These are phyloP conservation scores for Galaxias olidus DNA, from an alignment of 2,797 vertebrate genomes.

Conservation along the genomic window DNA sequence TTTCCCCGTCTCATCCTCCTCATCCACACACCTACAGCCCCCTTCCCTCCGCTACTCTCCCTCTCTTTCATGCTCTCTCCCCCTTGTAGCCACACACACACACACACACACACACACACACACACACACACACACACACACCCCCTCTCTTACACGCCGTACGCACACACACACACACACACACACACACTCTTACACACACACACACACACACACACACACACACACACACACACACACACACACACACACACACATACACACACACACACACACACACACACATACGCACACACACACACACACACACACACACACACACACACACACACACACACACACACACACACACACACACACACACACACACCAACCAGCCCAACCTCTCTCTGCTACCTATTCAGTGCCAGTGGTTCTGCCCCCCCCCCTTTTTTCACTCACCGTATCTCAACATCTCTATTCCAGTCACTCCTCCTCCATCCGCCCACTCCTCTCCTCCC, in stretches of 20 bases:
- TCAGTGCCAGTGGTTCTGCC: not conserved
- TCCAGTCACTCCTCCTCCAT: not conserved
- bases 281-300: not conserved
- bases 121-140: slow-evolving; percentile 1
- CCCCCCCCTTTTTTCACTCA: not conserved
- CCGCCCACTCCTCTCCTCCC: slow-evolving; percentile 5
- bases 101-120: not conserved
- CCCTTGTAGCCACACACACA: not conserved
- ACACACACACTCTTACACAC: not conserved
- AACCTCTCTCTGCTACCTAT: not conserved
- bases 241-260: slow-evolving; percentile 5
- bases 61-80: not conserved
- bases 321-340: slow-evolving; percentile 20
- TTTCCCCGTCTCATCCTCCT: no score
- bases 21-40: no score
- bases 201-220: slow-evolving; percentile 4
- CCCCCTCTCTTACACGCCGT: not conserved
- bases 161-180: not conserved
- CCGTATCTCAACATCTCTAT: slow-evolving; percentile 4
- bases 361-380: not conserved
- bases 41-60: no score
- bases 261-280: slow-evolving; percentile 20
- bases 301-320: slow-evolving; percentile 18
- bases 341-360: not conserved
- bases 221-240: not conserved